These are phyloP conservation scores for Sebastes vulpes DNA, from an alignment of 2,797 vertebrate genomes.

Conservation along the genomic window DNA sequence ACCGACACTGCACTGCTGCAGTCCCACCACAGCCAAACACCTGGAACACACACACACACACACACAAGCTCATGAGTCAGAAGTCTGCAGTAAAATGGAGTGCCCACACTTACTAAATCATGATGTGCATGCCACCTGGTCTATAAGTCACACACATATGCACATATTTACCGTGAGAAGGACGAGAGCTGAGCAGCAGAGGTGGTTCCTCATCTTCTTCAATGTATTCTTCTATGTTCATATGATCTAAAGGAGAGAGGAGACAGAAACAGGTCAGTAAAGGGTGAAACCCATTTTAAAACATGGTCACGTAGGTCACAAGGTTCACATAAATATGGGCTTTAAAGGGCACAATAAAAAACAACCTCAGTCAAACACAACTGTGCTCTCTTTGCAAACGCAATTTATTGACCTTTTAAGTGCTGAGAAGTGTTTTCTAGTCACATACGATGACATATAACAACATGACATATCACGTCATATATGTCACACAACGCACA, in stretches of 20 bases:
- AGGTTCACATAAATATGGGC: neutral
- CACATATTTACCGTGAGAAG: conserved; percentile 78
- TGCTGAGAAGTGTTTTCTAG: neutral
- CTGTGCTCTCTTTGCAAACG: neutral
- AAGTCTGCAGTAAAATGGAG: neutral
- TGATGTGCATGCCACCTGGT: neutral
- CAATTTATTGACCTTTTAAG: neutral
- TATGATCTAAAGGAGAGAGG: conserved; percentile 80
- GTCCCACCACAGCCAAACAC: conserved; percentile 77
- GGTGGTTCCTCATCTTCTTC: conserved; percentile 90
- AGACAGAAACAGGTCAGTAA: neutral
- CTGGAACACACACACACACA: conserved; percentile 41
- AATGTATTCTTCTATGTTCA: conserved; percentile 86
- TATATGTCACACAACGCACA: neutral
- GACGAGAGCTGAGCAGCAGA: conserved; percentile 84
- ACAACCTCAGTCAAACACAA: neutral
- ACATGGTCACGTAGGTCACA: neutral
- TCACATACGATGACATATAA: neutral
- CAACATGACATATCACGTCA: neutral
- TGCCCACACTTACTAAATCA: neutral
- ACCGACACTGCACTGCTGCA: conserved; percentile 82
- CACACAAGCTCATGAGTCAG: conserved; percentile 17
- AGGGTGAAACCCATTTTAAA: neutral
- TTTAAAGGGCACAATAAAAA: neutral
- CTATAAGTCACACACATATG: neutral